Evolutionary conservation across 1,140 invertebrate genomes (phyloP), one percentile per base, ranked within the genome.

Genomic region (Meloidogyne floridensis): DNA sequence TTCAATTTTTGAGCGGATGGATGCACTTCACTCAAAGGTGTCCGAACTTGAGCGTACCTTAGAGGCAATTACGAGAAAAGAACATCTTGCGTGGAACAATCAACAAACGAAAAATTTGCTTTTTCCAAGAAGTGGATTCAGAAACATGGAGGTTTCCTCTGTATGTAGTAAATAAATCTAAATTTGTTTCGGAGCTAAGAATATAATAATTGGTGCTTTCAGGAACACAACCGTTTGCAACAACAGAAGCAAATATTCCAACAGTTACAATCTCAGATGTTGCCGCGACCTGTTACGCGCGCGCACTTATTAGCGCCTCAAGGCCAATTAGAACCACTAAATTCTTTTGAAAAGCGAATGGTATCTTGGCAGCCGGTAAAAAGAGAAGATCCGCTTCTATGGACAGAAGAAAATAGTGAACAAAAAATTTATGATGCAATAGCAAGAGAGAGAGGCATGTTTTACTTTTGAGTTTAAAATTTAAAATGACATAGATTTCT

Each of bases 341-440:
- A 65, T n/a, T 65, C 59, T n/a, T 18, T 65, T 65, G 59, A 65
- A n/a, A 65, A 65, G 59, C 59, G 59, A 65, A 65, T 65, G 59
- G 59, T 65, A 6, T 65, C 59, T 6, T 65, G 59, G 59, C 59
- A 65, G 59, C 59, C 59, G 6, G 59, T 65, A n/a, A 65, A 65
- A 65, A n/a, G 59, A 11, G 59, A n/a, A 11, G 59, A n/a, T 5
- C 7, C 15, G 2, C 15, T 6, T 65, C 0, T 11, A 18, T 65
- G 59, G 59, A 11, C n/a, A n/a, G 59, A n/a, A 6, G n/a, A 18
- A 7, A 11, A 7, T n/a, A n/a, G n/a, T 7, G 15, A 47, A 6
- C n/a, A 15, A 65, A n/a, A 11, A 8, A n/a, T 65, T 65, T n/a
- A 65, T 6, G 59, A 65, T n/a, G 6, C n/a, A n/a, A 65, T 65